A percentile compares a stretch with the other conserved stretches of the same genome.
These are phyloP conservation scores for Brotula barbata DNA, from an alignment of 2,797 vertebrate species.

Conservation along the genomic window DNA sequence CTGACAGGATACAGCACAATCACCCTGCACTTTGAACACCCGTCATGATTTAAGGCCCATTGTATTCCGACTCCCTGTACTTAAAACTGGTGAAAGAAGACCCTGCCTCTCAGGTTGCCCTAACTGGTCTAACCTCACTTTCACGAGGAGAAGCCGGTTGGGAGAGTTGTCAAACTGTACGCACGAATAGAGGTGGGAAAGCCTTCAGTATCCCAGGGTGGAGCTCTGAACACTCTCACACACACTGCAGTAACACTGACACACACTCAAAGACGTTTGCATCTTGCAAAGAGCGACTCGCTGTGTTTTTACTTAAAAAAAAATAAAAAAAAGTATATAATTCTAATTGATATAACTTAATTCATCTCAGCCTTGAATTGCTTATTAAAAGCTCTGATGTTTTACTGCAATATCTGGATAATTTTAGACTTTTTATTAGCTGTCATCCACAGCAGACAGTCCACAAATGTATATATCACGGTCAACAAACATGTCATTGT, in stretches of 20 bases:
- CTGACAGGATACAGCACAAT: constrained; percentile 58
- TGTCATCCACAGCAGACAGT: too few species aligned
- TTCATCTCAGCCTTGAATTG: too few species aligned
- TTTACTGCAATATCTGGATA: not conserved
- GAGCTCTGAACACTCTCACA: not conserved
- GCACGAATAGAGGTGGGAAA: not conserved
- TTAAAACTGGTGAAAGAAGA: constrained; percentile 31
- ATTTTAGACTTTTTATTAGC: too few species aligned
- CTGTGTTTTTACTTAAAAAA: not conserved
- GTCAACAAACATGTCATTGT: too few species aligned
- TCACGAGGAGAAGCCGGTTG: constrained; percentile 28
- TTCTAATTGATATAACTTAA: too few species aligned
- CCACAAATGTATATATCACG: too few species aligned
- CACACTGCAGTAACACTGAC: not conserved
- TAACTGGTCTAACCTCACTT: constrained; percentile 32
- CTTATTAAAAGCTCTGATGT: not conserved
- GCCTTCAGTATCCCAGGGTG: too few species aligned
- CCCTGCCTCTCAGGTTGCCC: constrained; percentile 26
- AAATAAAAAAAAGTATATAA: too few species aligned
- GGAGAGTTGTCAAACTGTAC: constrained; percentile 7
- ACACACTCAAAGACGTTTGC: not conserved
- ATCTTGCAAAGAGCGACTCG: not conserved
- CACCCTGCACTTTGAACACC: constrained; percentile 25
- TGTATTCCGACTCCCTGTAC: constrained; percentile 42
- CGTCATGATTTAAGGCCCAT: constrained; percentile 47